A percentile compares a stretch with the other conserved stretches of the same genome.
These are phyloP conservation scores for Paguma larvata DNA, from an alignment of 2,797 vertebrate species.

Conservation along the genomic window DNA sequence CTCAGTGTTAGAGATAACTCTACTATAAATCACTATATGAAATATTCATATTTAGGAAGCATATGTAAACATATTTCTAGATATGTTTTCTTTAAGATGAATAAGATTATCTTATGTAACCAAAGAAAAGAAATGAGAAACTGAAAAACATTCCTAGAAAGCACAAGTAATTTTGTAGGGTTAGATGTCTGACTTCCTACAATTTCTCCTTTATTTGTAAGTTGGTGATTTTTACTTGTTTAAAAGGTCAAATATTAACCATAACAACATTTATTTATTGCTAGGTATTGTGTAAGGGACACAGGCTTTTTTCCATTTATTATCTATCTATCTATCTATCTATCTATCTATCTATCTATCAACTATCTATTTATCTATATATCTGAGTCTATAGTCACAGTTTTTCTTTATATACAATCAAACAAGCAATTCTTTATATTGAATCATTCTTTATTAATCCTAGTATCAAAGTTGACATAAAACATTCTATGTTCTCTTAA, in stretches of 20 bases:
- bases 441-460: constrained; percentile 20
- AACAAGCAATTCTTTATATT: not conserved
- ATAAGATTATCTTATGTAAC: not conserved
- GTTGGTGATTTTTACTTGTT: not conserved
- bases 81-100: not conserved
- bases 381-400: not conserved
- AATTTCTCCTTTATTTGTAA: not conserved
- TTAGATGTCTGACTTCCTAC: not conserved
- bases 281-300: not conserved
- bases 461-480: not conserved
- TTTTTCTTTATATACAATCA: not conserved
- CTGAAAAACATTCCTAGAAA: not conserved
- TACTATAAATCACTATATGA: not conserved
- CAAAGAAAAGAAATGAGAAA: not conserved
- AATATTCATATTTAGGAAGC: not conserved
- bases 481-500: not conserved
- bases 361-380: not conserved
- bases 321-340: not conserved
- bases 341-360: not conserved
- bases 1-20: not conserved
- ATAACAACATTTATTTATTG: not conserved
- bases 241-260: not conserved
- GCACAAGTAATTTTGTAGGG: not conserved
- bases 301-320: not conserved
- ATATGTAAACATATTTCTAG: not conserved